Percentiles rank a stretch among this genome's conserved stretches.
Evolutionary conservation across 1,140 invertebrate species (phyloP).

Genomic region (Hylyphantes graminicola): DNA sequence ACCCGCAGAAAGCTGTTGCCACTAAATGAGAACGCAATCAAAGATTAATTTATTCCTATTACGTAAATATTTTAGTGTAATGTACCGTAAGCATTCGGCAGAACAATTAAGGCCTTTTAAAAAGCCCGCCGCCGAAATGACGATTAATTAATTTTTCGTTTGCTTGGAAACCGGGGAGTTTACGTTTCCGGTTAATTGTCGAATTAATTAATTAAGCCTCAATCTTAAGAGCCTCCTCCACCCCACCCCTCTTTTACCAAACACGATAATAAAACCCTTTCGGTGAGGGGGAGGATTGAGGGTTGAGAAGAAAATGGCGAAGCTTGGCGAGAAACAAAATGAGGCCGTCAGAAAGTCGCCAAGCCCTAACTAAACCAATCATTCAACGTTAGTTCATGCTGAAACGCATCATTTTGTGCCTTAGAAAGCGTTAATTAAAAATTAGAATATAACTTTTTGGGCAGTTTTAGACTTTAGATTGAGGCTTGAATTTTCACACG

Average conservation of each 20-base stretch:
- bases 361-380: no score
- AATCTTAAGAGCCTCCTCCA: slow-evolving; percentile 43
- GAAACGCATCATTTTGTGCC: no score
- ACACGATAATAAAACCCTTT: slow-evolving; percentile 56
- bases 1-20: slow-evolving; percentile 55
- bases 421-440: no score
- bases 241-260: neutral
- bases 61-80: slow-evolving; percentile 60
- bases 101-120: slow-evolving; percentile 59
- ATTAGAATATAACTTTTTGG: no score
- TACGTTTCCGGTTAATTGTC: slow-evolving; percentile 59
- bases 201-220: slow-evolving; percentile 60
- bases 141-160: slow-evolving; percentile 58
- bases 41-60: slow-evolving; percentile 60
- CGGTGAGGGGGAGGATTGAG: neutral
- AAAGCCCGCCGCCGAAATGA: slow-evolving; percentile 56
- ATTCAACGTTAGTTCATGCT: no score
- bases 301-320: slow-evolving; percentile 40
- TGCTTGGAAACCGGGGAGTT: slow-evolving; percentile 56
- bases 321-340: no score
- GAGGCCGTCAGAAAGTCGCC: no score
- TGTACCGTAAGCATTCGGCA: slow-evolving; percentile 56
- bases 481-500: no score
- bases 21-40: slow-evolving; percentile 58
- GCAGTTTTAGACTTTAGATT: no score